Evolutionary conservation across 2,888 invertebrate species (phyloP), one percentile per base, ranked within the genome.

Genomic region (Drosophila neotestacea): DNA sequence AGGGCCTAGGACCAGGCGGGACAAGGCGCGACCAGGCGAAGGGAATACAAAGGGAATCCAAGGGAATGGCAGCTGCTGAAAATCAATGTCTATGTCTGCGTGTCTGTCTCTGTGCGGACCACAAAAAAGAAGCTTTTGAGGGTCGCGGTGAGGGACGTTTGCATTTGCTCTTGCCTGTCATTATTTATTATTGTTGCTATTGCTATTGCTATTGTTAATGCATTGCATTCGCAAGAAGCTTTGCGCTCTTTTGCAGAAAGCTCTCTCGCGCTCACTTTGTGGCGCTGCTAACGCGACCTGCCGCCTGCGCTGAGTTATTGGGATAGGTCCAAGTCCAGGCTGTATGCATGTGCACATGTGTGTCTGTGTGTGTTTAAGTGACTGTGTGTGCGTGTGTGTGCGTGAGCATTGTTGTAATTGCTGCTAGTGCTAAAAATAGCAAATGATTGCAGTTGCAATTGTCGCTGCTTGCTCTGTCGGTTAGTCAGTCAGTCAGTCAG

Each of bases 121-220:
- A 28, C 41, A 48, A 60, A 22, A 22, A 22, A 22, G 22, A 22
- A 87, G 85, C 87, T 85, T 87, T 81, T 84, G 82, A 87, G 88
- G 88, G 84, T 87, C 88, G 88, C 70, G 88, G 88, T 84, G 85
- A 84, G 88, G 85, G 84, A 84, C 83, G 70, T 61, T 41, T 68
- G 71, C 48, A 48, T 36, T 22, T 22, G 22, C 22, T 22, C 22
- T 22, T 22, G 22, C 22, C 22, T 22, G 22, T 3, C 22, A 22
- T 22, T 22, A 22, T 22, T 22, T 22, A 22, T 22, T 22, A 22
- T 22, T 22, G 22, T 22, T 58, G 27, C 52, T 44, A 42, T 73
- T 67, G 22, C 13, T 41, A 9, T 16, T 48, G 39, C 30, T 34
- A 7, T 44, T 42, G 41, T 22, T 38, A 62, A 39, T 66, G 65